phyloP scores from a whole-genome alignment of 2,113 vertebrate species.

The Triplophysa dalaica region DNA sequence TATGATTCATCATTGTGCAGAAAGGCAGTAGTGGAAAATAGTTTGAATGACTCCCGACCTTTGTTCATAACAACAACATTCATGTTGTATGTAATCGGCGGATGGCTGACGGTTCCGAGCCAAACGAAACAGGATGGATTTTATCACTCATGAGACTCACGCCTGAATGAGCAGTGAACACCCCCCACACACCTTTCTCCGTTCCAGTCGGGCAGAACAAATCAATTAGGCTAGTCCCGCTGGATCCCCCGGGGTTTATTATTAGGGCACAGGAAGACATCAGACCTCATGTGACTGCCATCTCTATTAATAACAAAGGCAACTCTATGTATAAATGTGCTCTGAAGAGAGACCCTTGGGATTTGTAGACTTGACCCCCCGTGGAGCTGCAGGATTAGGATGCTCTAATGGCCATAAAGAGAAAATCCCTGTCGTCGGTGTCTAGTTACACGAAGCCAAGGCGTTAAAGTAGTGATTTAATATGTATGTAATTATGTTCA shows the following conservation, averaged over 20 bases:
- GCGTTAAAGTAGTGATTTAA: conserved; percentile 16
- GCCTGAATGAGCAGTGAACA: conserved; percentile 35
- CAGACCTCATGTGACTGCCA: conserved; percentile 27
- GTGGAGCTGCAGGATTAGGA: not conserved
- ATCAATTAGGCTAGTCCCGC: conserved; percentile 45
- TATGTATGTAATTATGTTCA: not conserved
- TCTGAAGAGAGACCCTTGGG: conserved; percentile 6
- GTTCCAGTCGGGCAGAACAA: conserved; percentile 43
- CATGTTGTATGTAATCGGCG: not conserved
- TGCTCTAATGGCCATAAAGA: not conserved
- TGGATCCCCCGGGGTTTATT: conserved; percentile 37
- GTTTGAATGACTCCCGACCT: not conserved
- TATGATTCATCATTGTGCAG: not conserved
- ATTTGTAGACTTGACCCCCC: conserved; percentile 4
- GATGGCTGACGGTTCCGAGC: not conserved
- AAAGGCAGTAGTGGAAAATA: not conserved
- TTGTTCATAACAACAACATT: not conserved
- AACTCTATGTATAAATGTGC: conserved; percentile 7
- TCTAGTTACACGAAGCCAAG: not conserved
- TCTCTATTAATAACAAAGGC: conserved; percentile 55
- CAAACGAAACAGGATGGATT: conserved; percentile 38
- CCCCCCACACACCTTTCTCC: conserved; percentile 2
- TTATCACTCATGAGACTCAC: conserved; percentile 15
- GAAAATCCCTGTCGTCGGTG: not conserved
- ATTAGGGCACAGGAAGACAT: conserved; percentile 42